These are phyloP conservation scores for Venturia canescens DNA, from an alignment of 1,140 invertebrate species.

Conservation along the genomic window DNA sequence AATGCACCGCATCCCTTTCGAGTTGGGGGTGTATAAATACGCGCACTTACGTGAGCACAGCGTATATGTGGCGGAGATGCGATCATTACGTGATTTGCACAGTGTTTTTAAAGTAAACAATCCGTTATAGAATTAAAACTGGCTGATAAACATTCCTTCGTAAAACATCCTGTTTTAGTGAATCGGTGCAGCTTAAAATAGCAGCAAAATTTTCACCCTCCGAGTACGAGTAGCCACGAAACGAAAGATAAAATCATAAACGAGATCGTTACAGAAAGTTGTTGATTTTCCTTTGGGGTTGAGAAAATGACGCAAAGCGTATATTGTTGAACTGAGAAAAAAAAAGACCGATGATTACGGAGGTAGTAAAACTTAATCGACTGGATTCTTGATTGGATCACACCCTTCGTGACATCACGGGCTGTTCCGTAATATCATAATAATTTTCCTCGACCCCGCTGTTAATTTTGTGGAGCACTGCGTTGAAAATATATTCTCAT, in stretches of 20 bases:
- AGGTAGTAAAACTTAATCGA: not conserved
- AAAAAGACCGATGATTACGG: not conserved
- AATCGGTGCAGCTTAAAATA: no score
- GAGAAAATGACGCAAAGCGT: not conserved
- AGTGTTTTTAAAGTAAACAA: no score
- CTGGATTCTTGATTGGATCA: not conserved
- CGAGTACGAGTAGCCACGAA: no score
- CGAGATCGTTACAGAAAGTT: not conserved
- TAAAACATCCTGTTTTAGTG: no score
- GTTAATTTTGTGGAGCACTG: not conserved
- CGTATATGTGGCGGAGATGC: not conserved
- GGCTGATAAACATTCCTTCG: no score
- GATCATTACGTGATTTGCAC: not conserved
- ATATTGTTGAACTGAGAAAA: not conserved
- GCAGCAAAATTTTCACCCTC: no score
- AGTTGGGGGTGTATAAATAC: not conserved
- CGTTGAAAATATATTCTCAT: no score
- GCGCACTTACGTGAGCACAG: no score
- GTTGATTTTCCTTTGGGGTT: not conserved
- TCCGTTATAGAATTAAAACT: no score
- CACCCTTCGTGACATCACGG: not conserved
- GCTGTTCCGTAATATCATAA: not conserved
- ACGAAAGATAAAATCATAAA: not conserved
- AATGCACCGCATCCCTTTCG: not conserved
- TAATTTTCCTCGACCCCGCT: not conserved